Evolutionary conservation across 2,888 invertebrate species (phyloP).

Genomic region (Macaria notata): DNA sequence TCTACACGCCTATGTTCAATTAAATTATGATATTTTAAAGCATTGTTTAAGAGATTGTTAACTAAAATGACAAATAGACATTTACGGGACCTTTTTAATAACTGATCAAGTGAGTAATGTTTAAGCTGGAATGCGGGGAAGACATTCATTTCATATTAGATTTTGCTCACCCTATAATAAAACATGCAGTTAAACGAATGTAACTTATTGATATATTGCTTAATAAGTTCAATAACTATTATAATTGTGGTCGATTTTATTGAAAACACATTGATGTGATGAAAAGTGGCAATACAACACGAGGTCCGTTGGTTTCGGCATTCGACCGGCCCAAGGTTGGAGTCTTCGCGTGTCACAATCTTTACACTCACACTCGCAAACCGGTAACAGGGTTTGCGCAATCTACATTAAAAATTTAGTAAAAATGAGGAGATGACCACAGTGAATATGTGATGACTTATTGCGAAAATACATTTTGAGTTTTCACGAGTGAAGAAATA

Average conservation of each 20-base stretch:
- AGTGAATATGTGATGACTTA: constrained; percentile 40
- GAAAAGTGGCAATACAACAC: constrained; percentile 20
- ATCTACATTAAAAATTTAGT: constrained; percentile 43
- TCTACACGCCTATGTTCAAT: too few relatives aligned
- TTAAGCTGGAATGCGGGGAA: too few relatives aligned
- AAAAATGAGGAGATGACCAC: constrained; percentile 42
- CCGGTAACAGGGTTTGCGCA: constrained; percentile 48
- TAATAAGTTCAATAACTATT: too few relatives aligned
- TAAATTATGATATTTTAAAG: too few relatives aligned
- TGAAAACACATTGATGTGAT: constrained; percentile 15
- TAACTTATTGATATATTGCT: too few relatives aligned
- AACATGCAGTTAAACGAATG: too few relatives aligned
- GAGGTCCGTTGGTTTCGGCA: constrained; percentile 13
- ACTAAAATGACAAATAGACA: too few relatives aligned
- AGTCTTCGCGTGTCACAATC: constrained; percentile 54
- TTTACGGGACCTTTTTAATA: too few relatives aligned
- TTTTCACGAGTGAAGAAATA: constrained; percentile 25
- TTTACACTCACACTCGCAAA: constrained; percentile 44
- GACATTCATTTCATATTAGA: too few relatives aligned
- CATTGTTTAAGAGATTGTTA: too few relatives aligned
- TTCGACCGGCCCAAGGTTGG: constrained; percentile 43
- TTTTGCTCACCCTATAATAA: too few relatives aligned
- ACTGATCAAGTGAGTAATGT: too few relatives aligned
- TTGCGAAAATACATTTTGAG: constrained; percentile 43
- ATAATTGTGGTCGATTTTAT: not conserved